Evolutionary conservation across 2,113 vertebrate species (phyloP).

Genomic region (Chamaetylas fuelleborni): DNA sequence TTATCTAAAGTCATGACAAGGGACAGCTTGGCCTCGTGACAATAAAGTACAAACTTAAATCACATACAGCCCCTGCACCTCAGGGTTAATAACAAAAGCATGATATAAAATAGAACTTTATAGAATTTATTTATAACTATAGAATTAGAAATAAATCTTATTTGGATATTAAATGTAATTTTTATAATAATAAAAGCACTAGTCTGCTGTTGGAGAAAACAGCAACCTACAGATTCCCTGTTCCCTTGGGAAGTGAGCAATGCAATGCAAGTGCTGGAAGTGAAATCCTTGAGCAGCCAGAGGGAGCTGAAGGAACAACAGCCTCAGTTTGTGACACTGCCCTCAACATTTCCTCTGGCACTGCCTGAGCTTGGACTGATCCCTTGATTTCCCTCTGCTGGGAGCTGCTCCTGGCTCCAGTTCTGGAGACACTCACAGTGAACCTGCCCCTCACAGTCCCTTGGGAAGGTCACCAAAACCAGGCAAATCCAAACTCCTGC

Average conservation of each 20-base stretch:
- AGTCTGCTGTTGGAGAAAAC: neutral
- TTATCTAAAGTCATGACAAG: neutral
- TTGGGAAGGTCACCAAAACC: neutral
- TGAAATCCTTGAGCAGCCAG: neutral
- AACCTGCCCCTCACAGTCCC: neutral
- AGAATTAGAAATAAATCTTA: neutral
- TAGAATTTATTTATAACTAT: neutral
- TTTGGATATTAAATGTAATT: neutral
- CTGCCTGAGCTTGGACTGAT: neutral
- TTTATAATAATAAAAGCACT: neutral
- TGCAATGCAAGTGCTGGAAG: neutral
- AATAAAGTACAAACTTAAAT: neutral
- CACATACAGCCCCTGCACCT: neutral
- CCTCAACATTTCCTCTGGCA: neutral
- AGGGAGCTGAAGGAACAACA: neutral
- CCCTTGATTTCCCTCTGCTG: neutral
- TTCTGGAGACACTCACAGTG: neutral
- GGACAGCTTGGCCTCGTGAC: neutral
- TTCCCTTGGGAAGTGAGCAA: neutral
- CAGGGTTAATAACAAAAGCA: neutral
- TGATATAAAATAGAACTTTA: fast-evolving
- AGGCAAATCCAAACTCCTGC: neutral
- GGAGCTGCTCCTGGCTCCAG: neutral
- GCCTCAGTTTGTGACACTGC: neutral
- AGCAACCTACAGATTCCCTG: neutral